Percentiles rank a stretch among this genome's conserved stretches.
phyloP scores from a whole-genome alignment of 2,113 vertebrate species.

The Eira barbara region DNA sequence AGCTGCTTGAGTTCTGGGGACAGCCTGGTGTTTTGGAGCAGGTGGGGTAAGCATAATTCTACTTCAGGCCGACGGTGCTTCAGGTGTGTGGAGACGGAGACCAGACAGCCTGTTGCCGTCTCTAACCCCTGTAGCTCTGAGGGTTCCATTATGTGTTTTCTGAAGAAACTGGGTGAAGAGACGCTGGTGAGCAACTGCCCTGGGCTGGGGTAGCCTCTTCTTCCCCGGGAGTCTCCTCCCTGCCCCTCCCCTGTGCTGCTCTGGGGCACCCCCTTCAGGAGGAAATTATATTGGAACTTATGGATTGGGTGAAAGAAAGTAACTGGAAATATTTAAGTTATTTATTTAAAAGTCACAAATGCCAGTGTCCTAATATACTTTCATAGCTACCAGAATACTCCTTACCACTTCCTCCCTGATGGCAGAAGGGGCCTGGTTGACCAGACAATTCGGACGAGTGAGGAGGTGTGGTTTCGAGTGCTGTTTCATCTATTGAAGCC shows the following conservation, averaged over 20 bases:
- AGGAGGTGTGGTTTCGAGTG: not conserved
- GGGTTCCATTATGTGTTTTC: not conserved
- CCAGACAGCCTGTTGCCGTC: not conserved
- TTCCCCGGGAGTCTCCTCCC: too few species aligned
- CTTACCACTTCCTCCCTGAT: not conserved
- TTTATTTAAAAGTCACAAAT: not conserved
- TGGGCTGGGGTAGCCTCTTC: not conserved
- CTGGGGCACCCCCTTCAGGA: not conserved
- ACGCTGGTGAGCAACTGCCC: not conserved
- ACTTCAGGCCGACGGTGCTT: accelerated
- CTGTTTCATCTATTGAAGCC: too few species aligned
- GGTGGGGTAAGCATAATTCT: not conserved
- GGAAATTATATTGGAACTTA: not conserved
- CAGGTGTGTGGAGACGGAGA: accelerated
- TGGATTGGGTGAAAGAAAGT: not conserved
- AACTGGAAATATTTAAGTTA: not conserved
- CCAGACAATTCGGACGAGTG: too few species aligned
- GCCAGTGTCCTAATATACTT: not conserved
- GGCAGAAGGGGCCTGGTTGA: not conserved
- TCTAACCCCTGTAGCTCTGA: not conserved
- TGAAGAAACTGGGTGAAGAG: not conserved
- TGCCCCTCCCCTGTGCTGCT: not conserved
- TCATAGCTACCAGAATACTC: not conserved
- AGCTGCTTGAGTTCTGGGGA: not conserved
- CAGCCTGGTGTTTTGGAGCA: too few species aligned